phyloP scores from a whole-genome alignment of 2,888 invertebrate genomes.

The Carpatolechia fugitivella region DNA sequence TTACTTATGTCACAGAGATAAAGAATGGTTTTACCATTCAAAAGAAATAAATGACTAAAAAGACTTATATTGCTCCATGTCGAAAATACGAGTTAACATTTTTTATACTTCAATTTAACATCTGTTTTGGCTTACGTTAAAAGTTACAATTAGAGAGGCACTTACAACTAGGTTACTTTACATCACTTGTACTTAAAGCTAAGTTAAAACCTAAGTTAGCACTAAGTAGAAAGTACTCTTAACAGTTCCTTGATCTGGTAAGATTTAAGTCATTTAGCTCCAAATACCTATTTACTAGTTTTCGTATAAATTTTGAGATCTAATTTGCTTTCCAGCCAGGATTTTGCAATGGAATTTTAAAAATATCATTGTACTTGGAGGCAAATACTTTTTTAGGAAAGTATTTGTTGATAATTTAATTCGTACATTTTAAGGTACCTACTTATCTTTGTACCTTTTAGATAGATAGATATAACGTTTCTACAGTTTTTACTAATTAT shows the following conservation, averaged over 20 bases:
- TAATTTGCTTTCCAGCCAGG: neutral
- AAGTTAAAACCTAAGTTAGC: slow-evolving; percentile 14
- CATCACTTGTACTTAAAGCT: slow-evolving; percentile 42
- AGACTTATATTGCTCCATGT: too few relatives aligned
- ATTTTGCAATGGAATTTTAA: neutral
- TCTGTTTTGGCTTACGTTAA: slow-evolving; percentile 14
- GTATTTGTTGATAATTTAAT: too few relatives aligned
- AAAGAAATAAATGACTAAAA: too few relatives aligned
- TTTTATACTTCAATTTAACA: neutral
- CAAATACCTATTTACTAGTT: neutral
- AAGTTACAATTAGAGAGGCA: slow-evolving; percentile 43
- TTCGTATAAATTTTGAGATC: neutral
- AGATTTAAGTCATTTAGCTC: neutral
- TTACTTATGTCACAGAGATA: too few relatives aligned
- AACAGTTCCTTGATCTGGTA: slow-evolving; percentile 7
- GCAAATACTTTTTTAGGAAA: too few relatives aligned
- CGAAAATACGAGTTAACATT: too few relatives aligned
- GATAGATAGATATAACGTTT: too few relatives aligned
- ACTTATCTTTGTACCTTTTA: too few relatives aligned
- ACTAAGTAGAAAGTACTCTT: neutral
- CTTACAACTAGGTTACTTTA: slow-evolving; percentile 41
- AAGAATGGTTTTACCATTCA: too few relatives aligned
- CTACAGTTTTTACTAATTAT: too few relatives aligned
- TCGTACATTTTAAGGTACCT: too few relatives aligned
- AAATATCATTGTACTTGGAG: neutral